These are phyloP conservation scores for Pelosia muscerda DNA, from an alignment of 2,888 invertebrate species.

Conservation along the genomic window DNA sequence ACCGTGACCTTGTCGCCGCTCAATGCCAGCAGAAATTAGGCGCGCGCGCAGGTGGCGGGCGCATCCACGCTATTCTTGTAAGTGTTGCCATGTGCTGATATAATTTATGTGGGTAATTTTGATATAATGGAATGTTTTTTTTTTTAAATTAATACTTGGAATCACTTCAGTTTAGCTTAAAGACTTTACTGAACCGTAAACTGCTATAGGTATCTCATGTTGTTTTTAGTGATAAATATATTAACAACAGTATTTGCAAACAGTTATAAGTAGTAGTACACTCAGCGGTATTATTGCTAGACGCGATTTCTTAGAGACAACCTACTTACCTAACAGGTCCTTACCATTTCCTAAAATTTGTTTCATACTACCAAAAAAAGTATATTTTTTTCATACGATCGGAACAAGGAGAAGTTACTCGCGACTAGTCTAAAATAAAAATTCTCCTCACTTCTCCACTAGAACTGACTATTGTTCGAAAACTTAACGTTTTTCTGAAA, in stretches of 20 bases:
- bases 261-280: too few species aligned
- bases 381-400: too few species aligned
- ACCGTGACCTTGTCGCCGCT: constrained; percentile 78
- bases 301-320: too few species aligned
- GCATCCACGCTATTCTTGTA: constrained; percentile 65
- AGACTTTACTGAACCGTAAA: too few species aligned
- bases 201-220: not conserved
- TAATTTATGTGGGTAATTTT: constrained; percentile 8
- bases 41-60: constrained; percentile 58
- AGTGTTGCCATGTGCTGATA: constrained; percentile 51
- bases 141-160: not conserved
- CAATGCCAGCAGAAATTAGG: constrained; percentile 82
- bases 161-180: not conserved
- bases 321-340: too few species aligned
- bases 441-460: too few species aligned
- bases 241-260: too few species aligned
- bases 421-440: too few species aligned
- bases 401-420: too few species aligned
- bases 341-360: too few species aligned
- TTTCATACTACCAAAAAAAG: too few species aligned
- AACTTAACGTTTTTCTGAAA: not conserved
- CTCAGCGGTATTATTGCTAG: too few species aligned
- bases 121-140: not conserved
- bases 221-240: not conserved
- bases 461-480: not conserved